Evolutionary conservation across 2,113 vertebrate genomes (phyloP).

Genomic region (Brienomyrus longianalis): DNA sequence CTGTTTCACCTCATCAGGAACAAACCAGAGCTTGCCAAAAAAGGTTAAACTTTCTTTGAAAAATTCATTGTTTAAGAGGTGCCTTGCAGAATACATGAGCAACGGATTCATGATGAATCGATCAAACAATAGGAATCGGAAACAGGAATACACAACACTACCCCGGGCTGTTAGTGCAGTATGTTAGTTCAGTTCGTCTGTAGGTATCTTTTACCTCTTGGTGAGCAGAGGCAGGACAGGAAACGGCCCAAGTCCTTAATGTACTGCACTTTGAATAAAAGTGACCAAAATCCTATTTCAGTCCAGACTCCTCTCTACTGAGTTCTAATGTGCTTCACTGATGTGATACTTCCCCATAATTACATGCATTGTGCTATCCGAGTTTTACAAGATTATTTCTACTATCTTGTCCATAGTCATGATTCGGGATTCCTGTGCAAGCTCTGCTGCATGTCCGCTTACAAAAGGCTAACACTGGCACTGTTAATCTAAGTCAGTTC

Average conservation of each 20-base stretch:
- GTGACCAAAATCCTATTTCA: neutral
- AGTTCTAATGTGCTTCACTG: neutral
- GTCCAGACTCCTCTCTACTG: neutral
- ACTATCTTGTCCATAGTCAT: neutral
- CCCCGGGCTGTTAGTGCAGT: neutral
- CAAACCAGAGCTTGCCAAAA: neutral
- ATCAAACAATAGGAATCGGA: neutral
- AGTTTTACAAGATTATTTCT: neutral
- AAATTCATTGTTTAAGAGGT: neutral
- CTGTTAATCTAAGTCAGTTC: neutral
- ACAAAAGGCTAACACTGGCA: neutral
- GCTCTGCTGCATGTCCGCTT: neutral
- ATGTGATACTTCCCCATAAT: neutral
- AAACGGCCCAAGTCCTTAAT: neutral
- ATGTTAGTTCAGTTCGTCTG: neutral
- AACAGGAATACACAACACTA: neutral
- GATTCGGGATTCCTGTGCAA: neutral
- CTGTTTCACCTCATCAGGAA: neutral
- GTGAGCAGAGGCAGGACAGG: neutral
- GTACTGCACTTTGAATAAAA: neutral
- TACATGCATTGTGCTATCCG: neutral
- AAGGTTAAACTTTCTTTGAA: neutral
- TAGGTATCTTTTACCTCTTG: neutral
- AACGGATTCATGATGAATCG: neutral
- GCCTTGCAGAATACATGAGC: neutral